phyloP scores from a whole-genome alignment of 2,888 invertebrate genomes.

The Euzetes globulus region DNA sequence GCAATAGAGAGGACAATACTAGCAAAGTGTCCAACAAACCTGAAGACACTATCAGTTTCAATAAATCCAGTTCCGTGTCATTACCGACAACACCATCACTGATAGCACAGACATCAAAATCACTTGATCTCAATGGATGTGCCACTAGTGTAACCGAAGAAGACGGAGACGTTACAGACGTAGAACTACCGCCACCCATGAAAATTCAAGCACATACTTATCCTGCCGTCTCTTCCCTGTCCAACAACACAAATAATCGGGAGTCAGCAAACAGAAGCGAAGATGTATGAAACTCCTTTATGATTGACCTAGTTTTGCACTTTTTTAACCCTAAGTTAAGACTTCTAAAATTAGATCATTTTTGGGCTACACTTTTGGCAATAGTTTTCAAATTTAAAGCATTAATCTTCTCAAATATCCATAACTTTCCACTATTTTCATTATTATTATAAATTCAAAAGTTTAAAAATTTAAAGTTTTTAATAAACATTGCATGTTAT shows the following conservation, averaged over 20 bases:
- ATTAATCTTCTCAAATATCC: too few species aligned
- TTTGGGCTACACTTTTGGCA: too few species aligned
- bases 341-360: too few species aligned
- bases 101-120: constrained; percentile 21
- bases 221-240: constrained; percentile 54
- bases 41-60: background rate
- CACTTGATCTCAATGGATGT: constrained; percentile 32
- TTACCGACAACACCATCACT: constrained; percentile 13
- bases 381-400: too few species aligned
- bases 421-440: too few species aligned
- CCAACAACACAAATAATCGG: constrained; percentile 41
- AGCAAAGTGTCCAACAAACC: background rate
- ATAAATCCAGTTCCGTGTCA: constrained; percentile 21
- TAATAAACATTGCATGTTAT: too few species aligned
- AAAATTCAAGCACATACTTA: constrained; percentile 66
- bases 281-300: background rate
- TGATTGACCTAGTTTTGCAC: background rate
- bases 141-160: constrained; percentile 55
- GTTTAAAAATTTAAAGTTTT: too few species aligned
- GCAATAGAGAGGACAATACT: background rate
- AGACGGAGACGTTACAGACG: constrained; percentile 59
- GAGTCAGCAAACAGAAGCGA: background rate
- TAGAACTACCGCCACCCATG: constrained; percentile 91
- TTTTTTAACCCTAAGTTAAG: too few species aligned
- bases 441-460: too few species aligned